phyloP scores from a whole-genome alignment of 2,113 vertebrate species.

The Otolemur garnettii region DNA sequence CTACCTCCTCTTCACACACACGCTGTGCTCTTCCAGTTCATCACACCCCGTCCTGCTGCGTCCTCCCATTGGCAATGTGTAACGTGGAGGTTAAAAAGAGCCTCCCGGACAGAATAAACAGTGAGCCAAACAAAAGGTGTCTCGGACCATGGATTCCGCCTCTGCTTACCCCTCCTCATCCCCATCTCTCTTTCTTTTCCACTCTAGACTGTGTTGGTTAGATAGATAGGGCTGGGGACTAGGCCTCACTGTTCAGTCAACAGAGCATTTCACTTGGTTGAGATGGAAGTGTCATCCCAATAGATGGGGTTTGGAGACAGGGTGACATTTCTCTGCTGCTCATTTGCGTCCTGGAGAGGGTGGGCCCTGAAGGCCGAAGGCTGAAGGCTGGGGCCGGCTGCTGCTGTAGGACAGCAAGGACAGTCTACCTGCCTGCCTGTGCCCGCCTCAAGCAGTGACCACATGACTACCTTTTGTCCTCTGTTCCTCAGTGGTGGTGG shows the following conservation, averaged over 20 bases:
- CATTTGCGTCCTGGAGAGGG: neutral
- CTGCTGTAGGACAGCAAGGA: neutral
- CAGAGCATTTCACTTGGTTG: neutral
- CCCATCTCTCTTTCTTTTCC: neutral
- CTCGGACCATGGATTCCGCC: neutral
- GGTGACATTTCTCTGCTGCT: neutral
- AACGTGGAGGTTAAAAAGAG: neutral
- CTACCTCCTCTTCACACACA: neutral
- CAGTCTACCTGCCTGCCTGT: neutral
- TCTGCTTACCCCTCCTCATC: neutral
- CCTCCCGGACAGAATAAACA: neutral
- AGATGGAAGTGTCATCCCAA: neutral
- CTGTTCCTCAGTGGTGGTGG: slow-evolving; percentile 34
- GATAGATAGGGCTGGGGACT: neutral
- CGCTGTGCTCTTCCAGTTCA: neutral
- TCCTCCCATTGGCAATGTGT: neutral
- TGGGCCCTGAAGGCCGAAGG: neutral
- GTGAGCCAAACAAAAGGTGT: neutral
- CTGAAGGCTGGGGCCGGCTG: neutral
- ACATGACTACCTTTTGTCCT: slow-evolving; percentile 44
- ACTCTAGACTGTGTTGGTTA: neutral
- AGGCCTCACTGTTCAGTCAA: neutral
- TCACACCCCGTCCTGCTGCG: neutral
- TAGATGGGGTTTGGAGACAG: neutral
- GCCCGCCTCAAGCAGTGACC: neutral